Evolutionary conservation across 2,113 vertebrate species (phyloP), one percentile per base, ranked within the genome.

Genomic region (Hippocampus abdominalis): DNA sequence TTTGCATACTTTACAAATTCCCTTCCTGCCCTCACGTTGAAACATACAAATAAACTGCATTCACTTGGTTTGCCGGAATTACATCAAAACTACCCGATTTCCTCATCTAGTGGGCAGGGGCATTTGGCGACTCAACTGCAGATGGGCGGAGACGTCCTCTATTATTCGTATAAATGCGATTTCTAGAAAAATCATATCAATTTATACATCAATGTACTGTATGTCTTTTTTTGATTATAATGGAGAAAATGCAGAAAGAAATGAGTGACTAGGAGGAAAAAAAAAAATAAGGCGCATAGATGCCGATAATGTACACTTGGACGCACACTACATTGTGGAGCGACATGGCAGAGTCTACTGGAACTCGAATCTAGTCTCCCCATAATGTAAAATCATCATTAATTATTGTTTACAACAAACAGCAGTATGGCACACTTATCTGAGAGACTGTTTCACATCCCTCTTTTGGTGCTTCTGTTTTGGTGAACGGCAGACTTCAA

Each of bases 31-130:
- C 71, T 70, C 66, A 3, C 32, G 71, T 36, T n/a, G 29, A n/a
- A 40, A 60, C 62, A 36, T 64, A 46, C 23, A 46, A 62, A 74
- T 21, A 68, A 67, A 72, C 39, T 64, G 44, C 23, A 77, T 53
- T 75, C 2, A 44, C n/a, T 3, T 68, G 8, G 23, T 46, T 46
- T 46, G 13, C 63, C 16, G 32, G 29, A 10, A 39, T 62, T 3
- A 5, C 10, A n/a, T 62, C 32, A 62, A 62, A 32, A 62, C 32
- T 62, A 39, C 10, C 18, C 0, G 18, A n/a, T n/a, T 53, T 53
- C 21, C 21, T 53, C 42, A 46, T 18, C n/a, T 64, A 8, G 61
- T 23, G 5, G 61, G 3, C 18, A 2, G n/a, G 2, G n/a, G n/a
- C 10, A 8, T 13, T 56, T 63, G 5, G 36, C 36, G 13, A 42